A percentile compares a stretch with the other conserved stretches of the same genome.
phyloP scores from a whole-genome alignment of 1,140 invertebrate species.

The Procambarus clarkii region DNA sequence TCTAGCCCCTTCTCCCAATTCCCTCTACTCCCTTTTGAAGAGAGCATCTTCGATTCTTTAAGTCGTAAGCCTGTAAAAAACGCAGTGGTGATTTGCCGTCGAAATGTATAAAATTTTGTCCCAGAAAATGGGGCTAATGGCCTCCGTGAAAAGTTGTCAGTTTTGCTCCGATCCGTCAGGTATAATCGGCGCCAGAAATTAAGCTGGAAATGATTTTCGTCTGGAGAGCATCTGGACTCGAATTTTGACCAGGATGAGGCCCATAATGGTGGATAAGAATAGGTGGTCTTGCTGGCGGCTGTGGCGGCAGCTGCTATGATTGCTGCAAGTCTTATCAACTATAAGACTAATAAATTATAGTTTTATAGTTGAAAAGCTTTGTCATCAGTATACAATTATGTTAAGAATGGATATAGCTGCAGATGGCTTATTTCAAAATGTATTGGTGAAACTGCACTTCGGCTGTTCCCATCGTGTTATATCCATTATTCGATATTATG shows the following conservation, averaged over 20 bases:
- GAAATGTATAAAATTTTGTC: conserved; percentile 26
- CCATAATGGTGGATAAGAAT: not conserved
- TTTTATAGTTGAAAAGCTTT: no score
- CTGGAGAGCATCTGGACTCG: conserved; percentile 20
- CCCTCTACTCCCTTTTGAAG: not conserved
- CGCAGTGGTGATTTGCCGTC: conserved; percentile 21
- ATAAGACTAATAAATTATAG: no score
- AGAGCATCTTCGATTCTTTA: not conserved
- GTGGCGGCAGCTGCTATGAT: no score
- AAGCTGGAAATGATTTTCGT: conserved; percentile 27
- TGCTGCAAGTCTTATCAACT: no score
- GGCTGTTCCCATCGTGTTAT: no score
- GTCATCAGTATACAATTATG: no score
- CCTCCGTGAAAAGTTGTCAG: conserved; percentile 5
- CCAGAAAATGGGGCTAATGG: conserved; percentile 28
- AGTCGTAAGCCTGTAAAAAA: not conserved
- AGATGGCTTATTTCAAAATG: no score
- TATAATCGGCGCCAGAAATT: conserved; percentile 40
- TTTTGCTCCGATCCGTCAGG: not conserved
- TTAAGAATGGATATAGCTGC: no score
- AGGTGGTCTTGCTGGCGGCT: not conserved
- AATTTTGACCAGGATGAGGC: not conserved
- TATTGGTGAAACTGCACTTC: no score
- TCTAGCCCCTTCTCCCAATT: not conserved
- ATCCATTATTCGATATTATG: no score